phyloP scores from a whole-genome alignment of 92 coral and sea anemone species.

The Parazoanthus darwini region DNA sequence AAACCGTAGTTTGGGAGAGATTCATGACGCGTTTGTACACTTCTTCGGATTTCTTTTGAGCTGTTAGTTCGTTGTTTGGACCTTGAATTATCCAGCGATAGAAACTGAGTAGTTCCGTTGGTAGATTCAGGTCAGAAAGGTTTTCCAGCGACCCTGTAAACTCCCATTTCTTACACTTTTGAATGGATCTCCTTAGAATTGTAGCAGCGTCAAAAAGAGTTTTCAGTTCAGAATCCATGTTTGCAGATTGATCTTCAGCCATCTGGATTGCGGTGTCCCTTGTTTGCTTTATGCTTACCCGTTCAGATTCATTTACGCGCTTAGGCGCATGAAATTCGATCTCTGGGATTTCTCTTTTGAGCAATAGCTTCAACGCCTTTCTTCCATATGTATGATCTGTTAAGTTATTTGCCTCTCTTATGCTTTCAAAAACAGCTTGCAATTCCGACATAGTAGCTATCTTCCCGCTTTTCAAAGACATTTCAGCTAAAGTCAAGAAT shows the following conservation, averaged over 20 bases:
- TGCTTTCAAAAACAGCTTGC: too few relatives aligned
- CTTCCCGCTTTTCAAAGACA: too few relatives aligned
- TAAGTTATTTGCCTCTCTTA: too few relatives aligned
- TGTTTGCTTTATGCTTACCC: slow-evolving; percentile 57
- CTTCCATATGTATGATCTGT: too few relatives aligned
- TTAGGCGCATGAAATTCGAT: slow-evolving; percentile 67
- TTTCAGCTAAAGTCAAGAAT: too few relatives aligned
- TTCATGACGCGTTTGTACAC: slow-evolving; percentile 49
- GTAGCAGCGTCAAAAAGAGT: slow-evolving; percentile 63
- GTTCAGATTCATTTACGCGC: slow-evolving; percentile 62
- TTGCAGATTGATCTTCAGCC: slow-evolving; percentile 39
- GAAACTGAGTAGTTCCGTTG: slow-evolving; percentile 56
- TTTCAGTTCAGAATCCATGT: slow-evolving; percentile 53
- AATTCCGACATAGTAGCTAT: too few relatives aligned
- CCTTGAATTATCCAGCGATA: slow-evolving; percentile 44
- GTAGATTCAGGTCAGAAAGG: slow-evolving; percentile 44
- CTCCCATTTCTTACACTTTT: slow-evolving; percentile 61
- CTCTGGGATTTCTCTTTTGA: background rate
- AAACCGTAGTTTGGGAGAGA: slow-evolving; percentile 55
- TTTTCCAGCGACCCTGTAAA: slow-evolving; percentile 59
- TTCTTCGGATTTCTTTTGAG: slow-evolving; percentile 49
- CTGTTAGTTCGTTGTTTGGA: slow-evolving; percentile 46
- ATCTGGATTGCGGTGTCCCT: slow-evolving; percentile 60
- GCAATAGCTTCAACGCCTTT: too few relatives aligned
- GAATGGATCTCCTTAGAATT: slow-evolving; percentile 48